A percentile compares a stretch with the other conserved stretches of the same genome.
Conservation (phyloP, 1,140 invertebrate species). For the Akabosia matsudoensis region DNA sequence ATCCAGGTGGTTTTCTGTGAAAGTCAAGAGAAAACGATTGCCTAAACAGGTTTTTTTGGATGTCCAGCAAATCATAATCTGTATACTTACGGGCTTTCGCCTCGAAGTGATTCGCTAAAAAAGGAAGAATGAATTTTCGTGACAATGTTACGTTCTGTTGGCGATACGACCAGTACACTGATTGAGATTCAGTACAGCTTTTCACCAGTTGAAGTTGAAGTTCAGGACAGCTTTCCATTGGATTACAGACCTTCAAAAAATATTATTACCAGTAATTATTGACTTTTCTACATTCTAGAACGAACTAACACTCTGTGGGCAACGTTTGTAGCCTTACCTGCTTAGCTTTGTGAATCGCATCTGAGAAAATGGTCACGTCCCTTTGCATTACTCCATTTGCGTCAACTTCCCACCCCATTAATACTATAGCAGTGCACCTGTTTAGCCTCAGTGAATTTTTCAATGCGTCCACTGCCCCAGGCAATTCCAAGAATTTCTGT, state of each 20-base stretch:
- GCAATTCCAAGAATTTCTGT: constrained; percentile 46
- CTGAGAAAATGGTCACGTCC: constrained; percentile 43
- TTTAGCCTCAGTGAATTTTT: constrained; percentile 31
- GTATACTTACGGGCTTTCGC: constrained; percentile 43
- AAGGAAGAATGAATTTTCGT: constrained; percentile 46
- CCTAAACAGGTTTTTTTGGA: no score
- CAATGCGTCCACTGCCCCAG: constrained; percentile 40
- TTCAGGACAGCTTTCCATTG: constrained; percentile 38
- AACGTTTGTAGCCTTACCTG: constrained; percentile 27
- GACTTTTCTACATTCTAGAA: no score
- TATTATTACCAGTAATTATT: no score
- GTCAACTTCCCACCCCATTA: constrained; percentile 42
- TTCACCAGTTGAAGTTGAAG: constrained; percentile 38
- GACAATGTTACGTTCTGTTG: constrained; percentile 39
- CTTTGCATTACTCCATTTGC: constrained; percentile 34
- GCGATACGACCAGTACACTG: constrained; percentile 36
- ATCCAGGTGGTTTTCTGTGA: constrained; percentile 41
- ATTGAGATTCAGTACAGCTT: constrained; percentile 36
- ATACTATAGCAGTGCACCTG: constrained; percentile 40
- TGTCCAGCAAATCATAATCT: no score
- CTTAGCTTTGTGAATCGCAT: constrained; percentile 45
- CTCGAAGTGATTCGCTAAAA: constrained; percentile 46
- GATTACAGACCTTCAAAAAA: constrained; percentile 36
- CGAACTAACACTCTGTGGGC: no score
- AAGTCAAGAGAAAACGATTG: not conserved